Percentiles rank a stretch among this genome's conserved stretches.
Evolutionary conservation across 2,888 invertebrate genomes (phyloP).

Genomic region (Pandemis corylana): DNA sequence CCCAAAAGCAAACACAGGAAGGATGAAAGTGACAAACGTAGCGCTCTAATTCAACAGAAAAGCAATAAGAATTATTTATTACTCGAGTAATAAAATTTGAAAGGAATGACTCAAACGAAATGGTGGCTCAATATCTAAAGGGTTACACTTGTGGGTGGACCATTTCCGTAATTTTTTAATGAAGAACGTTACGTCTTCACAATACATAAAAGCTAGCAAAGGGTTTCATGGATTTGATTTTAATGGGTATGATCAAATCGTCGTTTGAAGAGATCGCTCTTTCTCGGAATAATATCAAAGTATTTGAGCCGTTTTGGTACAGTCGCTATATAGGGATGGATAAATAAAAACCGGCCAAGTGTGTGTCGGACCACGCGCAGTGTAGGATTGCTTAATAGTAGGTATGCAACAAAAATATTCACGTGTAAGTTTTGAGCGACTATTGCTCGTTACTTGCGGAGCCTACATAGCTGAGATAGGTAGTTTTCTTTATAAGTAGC

Average conservation of each 20-base stretch:
- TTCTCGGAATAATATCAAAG: neutral
- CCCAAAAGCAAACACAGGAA: neutral
- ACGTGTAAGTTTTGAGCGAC: too few relatives aligned
- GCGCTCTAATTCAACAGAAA: conserved; percentile 16
- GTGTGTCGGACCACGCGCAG: too few relatives aligned
- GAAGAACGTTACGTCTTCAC: neutral
- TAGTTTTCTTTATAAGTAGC: too few relatives aligned
- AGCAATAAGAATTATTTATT: conserved; percentile 33
- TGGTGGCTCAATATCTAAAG: neutral
- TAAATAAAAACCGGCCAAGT: too few relatives aligned
- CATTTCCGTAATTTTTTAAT: conserved; percentile 3
- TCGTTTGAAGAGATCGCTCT: neutral
- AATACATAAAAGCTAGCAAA: neutral
- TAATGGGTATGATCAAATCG: neutral
- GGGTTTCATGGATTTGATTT: neutral
- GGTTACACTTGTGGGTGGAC: neutral
- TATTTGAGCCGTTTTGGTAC: neutral
- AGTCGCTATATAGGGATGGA: neutral
- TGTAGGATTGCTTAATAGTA: too few relatives aligned
- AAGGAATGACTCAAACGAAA: conserved; percentile 12
- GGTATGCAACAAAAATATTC: too few relatives aligned
- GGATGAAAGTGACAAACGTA: conserved; percentile 7
- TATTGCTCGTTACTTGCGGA: too few relatives aligned
- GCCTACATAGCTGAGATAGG: too few relatives aligned
- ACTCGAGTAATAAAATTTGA: conserved; percentile 13